Base-by-base conservation (phyloP, 2,797 vertebrate genomes). In the Danionella dracula region DNA sequence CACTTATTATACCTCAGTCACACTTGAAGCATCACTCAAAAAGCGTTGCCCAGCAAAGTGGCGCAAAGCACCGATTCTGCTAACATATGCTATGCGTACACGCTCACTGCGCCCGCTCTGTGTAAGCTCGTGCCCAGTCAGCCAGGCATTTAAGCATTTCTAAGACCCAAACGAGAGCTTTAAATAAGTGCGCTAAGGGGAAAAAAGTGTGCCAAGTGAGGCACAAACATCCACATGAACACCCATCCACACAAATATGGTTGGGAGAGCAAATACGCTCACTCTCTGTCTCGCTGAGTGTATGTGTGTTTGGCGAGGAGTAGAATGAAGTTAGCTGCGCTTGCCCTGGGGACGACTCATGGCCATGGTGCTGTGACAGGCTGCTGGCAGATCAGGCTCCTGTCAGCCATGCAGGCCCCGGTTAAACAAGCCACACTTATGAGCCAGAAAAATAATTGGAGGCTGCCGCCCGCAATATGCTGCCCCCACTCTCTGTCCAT, bases 371-470 rank as follows among this genome's bases (percentile, higher is more conserved):
- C 71, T 78, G 77, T 83, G 82, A 85, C 86, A 87, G 82, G 78
- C 75, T 84, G 75, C 81, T 81, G 78, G 78, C 83, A 82, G 82
- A 87, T 88, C 84, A 84, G 83, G 80, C 81, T 76, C 78, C 81
- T 81, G 80, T 86, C 86, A 90, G 81, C 78, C 82, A 83, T 82
- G 78, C 76, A 84, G 68, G 75, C 70, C 68, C 75, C 84, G 76
- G 68, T 85, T 84, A 88, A 89, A 88, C 83, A 85, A 88, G 85
- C 79, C 75, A 78, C 81, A 85, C 81, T 87, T 84, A 88, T 87
- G 79, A 86, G 83, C 82, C 85, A 85, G 85, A 86, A 88, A 89
- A 88, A 89, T 88, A 89, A 90, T 87, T 88, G 88, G 82, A 87
- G 78, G 81, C 79, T 86, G 81, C 83, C 67, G 77, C 75, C 73